Evolutionary conservation across 2,888 invertebrate genomes (phyloP).

Genomic region (Slavum lentiscoides): DNA sequence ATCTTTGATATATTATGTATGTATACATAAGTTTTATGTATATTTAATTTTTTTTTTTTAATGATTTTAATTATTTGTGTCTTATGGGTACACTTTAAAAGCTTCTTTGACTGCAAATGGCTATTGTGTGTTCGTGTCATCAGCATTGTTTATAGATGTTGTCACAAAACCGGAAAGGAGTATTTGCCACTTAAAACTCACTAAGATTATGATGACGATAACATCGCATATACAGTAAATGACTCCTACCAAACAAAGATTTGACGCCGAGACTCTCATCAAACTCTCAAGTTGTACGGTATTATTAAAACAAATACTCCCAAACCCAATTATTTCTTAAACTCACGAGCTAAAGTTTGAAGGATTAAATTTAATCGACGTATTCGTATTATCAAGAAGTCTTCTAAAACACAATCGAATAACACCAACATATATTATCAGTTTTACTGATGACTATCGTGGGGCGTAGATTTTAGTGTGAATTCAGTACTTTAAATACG

Average conservation of each 20-base stretch:
- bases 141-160: conserved; percentile 43
- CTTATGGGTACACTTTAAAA: background rate
- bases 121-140: conserved; percentile 29
- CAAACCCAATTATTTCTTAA: background rate
- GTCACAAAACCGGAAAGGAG: conserved; percentile 30
- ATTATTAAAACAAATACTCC: conserved; percentile 39
- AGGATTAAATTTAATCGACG: conserved; percentile 6
- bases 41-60: too few relatives aligned
- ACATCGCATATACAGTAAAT: conserved; percentile 6
- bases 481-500: background rate
- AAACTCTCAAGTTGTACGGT: conserved; percentile 20
- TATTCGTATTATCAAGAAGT: background rate
- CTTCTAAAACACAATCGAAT: too few relatives aligned
- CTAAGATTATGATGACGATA: conserved; percentile 48
- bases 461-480: too few relatives aligned
- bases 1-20: background rate
- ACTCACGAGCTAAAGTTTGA: background rate
- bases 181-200: conserved; percentile 41
- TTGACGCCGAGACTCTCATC: conserved; percentile 28
- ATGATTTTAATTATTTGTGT: background rate
- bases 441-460: too few relatives aligned
- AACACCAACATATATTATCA: too few relatives aligned
- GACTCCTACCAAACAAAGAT: conserved; percentile 21
- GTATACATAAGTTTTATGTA: too few relatives aligned
- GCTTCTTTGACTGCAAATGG: conserved; percentile 36